Conservation (phyloP, 2,888 invertebrate genomes). For the Dorcus hopei region DNA sequence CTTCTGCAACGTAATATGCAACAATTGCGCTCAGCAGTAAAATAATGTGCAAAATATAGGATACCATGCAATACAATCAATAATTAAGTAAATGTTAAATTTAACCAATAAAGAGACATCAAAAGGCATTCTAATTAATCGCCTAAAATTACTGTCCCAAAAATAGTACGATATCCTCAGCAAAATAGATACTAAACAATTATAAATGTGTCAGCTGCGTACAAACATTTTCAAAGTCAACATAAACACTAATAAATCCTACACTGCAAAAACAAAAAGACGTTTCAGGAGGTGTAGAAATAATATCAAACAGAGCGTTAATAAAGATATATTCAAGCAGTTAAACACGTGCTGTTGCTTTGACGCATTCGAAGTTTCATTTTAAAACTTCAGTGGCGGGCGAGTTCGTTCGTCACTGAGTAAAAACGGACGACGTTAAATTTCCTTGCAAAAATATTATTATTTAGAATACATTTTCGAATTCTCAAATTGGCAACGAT, state of each 20-base stretch:
- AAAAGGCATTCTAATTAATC: neutral
- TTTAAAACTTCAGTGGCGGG: too few relatives aligned
- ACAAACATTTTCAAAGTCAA: slow-evolving; percentile 34
- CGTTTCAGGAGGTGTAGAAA: slow-evolving; percentile 33
- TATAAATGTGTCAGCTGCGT: slow-evolving; percentile 38
- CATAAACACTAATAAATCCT: slow-evolving; percentile 38
- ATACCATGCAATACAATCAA: too few relatives aligned
- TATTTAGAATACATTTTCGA: too few relatives aligned
- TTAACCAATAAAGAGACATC: too few relatives aligned
- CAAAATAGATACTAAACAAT: slow-evolving; percentile 23
- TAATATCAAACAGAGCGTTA: slow-evolving; percentile 38
- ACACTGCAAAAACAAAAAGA: slow-evolving; percentile 30
- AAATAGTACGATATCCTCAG: neutral
- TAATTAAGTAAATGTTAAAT: too few relatives aligned
- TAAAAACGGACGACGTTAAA: too few relatives aligned
- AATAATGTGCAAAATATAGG: too few relatives aligned
- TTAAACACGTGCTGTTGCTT: slow-evolving; percentile 28
- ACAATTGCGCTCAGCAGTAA: too few relatives aligned
- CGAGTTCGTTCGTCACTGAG: too few relatives aligned
- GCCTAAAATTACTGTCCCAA: neutral
- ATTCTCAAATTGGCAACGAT: too few relatives aligned
- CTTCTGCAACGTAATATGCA: too few relatives aligned
- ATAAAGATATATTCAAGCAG: slow-evolving; percentile 40
- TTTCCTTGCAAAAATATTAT: too few relatives aligned
- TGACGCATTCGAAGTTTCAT: slow-evolving; percentile 4